phyloP scores from a whole-genome alignment of 2,797 vertebrate species.

The Telmatherina bonti region DNA sequence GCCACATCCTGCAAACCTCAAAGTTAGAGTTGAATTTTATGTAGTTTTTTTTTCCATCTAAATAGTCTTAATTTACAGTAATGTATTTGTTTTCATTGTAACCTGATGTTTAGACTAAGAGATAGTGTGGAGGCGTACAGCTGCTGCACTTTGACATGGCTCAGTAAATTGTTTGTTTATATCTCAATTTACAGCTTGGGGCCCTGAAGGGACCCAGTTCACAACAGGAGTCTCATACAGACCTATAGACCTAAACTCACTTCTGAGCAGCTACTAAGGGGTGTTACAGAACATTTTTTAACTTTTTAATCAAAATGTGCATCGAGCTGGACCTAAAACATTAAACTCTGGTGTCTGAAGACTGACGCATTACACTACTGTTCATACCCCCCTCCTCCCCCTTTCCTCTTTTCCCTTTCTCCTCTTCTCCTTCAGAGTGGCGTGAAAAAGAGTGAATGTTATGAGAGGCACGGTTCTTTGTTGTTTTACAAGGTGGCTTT shows the following conservation, averaged over 20 bases:
- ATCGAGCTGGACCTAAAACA: conserved; percentile 5
- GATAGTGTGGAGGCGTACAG: conserved; percentile 21
- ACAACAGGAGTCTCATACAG: conserved; percentile 33
- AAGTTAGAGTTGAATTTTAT: neutral
- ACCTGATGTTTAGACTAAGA: conserved; percentile 19
- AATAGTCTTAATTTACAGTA: neutral
- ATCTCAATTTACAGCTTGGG: conserved; percentile 65
- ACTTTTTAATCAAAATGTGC: no score
- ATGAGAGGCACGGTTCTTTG: conserved; percentile 48
- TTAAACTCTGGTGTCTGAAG: conserved; percentile 4
- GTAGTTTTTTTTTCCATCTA: neutral
- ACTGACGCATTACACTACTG: neutral
- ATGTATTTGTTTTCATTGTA: conserved; percentile 3
- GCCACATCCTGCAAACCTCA: no score
- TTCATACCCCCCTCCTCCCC: neutral
- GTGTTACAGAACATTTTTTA: conserved; percentile 39
- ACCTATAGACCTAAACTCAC: conserved; percentile 48
- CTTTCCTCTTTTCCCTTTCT: neutral
- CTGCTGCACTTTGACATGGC: conserved; percentile 36
- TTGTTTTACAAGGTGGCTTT: conserved; percentile 63
- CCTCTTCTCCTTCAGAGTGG: conserved; percentile 4
- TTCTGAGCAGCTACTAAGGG: conserved; percentile 36
- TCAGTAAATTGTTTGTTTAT: conserved; percentile 66
- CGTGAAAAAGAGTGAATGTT: conserved; percentile 36
- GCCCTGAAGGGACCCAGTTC: conserved; percentile 61